phyloP scores from a whole-genome alignment of 23 tunicate genomes.

The Botrylloides violaceus region DNA sequence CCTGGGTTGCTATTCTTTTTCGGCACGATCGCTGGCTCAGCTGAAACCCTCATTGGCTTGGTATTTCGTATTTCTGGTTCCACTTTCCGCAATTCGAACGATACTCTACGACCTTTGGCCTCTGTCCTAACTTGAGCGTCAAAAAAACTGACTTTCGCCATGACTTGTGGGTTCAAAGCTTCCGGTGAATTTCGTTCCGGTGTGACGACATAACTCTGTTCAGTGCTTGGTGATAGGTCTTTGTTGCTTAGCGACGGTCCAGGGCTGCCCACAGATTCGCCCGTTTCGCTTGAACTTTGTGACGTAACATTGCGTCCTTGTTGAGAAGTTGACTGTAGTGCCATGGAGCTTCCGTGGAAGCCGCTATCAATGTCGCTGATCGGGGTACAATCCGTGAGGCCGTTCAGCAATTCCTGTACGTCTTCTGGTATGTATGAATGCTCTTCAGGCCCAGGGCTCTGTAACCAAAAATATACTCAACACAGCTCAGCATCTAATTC shows the following conservation, averaged over 20 bases:
- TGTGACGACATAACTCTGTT: background rate
- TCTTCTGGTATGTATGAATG: constrained; percentile 12
- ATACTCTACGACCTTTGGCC: background rate
- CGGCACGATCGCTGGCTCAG: background rate
- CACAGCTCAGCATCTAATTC: no score
- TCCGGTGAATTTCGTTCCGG: constrained; percentile 11
- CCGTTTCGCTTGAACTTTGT: constrained; percentile 40
- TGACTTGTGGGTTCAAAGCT: background rate
- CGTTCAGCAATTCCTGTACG: constrained; percentile 16
- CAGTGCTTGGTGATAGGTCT: background rate
- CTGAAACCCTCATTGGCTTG: background rate
- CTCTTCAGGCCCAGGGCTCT: background rate
- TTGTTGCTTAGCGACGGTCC: background rate
- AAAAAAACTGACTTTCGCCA: background rate
- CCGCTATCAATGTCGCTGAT: constrained; percentile 82
- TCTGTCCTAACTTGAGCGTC: background rate
- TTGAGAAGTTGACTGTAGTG: constrained; percentile 4
- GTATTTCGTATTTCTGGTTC: background rate
- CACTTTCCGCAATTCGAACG: background rate
- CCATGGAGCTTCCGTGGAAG: constrained; percentile 71
- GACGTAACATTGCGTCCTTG: constrained; percentile 34
- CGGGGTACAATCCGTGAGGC: constrained; percentile 19
- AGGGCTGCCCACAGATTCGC: constrained; percentile 1
- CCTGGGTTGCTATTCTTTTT: background rate
- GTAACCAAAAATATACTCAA: no score